phyloP scores from a whole-genome alignment of 2,113 vertebrate species.

The Clarias gariepinus region DNA sequence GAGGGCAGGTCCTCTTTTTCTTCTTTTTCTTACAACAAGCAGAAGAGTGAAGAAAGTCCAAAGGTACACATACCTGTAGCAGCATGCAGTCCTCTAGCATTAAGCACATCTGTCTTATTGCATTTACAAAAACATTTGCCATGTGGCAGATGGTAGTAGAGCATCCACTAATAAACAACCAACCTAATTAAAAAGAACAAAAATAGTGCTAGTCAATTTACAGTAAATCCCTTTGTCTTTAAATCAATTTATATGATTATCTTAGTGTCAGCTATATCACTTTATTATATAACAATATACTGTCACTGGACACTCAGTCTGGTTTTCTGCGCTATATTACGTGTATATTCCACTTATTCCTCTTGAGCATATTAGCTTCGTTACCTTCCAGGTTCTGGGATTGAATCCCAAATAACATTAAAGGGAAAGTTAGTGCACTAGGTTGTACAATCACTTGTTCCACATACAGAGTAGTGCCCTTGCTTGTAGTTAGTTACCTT shows the following conservation, averaged over 20 bases:
- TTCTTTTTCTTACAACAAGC: conserved; percentile 89
- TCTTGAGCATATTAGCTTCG: no score
- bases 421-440: no score
- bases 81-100: conserved; percentile 1
- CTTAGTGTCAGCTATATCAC: background rate
- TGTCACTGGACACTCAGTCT: background rate
- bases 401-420: no score
- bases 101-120: background rate
- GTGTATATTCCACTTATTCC: no score
- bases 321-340: no score
- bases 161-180: background rate
- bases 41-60: conserved; percentile 92
- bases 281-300: background rate
- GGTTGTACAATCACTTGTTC: no score
- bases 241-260: background rate
- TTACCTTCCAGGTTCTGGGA: no score
- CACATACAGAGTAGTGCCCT: no score
- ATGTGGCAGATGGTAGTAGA: background rate
- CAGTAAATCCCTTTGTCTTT: background rate
- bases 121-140: background rate
- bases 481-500: no score
- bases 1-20: conserved; percentile 91
- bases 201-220: background rate
- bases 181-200: background rate
- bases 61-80: conserved; percentile 76